Evolutionary conservation across 2,797 vertebrate species (phyloP).

Genomic region (Notolepis coatsorum): DNA sequence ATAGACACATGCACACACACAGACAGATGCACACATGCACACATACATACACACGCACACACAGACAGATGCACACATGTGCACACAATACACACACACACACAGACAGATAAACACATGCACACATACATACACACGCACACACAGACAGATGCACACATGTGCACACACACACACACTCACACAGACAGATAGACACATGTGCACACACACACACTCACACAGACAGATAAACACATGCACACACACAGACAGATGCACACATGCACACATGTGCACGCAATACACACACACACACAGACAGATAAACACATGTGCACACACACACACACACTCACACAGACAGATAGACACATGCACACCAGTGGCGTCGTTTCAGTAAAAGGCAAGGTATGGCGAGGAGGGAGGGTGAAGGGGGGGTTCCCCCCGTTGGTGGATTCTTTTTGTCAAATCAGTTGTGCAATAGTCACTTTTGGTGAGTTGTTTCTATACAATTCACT

Average conservation of each 20-base stretch:
- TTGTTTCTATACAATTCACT: too few relatives aligned
- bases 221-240: not conserved
- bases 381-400: too few relatives aligned
- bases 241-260: not conserved
- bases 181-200: not conserved
- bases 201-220: too few relatives aligned
- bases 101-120: not conserved
- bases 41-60: conserved; percentile 1
- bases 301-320: not conserved
- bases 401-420: too few relatives aligned
- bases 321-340: conserved; percentile 1
- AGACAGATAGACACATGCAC: not conserved
- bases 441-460: too few relatives aligned
- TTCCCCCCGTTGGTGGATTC: too few relatives aligned
- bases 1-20: too few relatives aligned
- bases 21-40: not conserved
- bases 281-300: too few relatives aligned
- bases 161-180: conserved; percentile 1
- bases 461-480: too few relatives aligned
- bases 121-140: too few relatives aligned
- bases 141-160: not conserved
- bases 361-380: too few relatives aligned
- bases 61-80: not conserved
- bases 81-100: not conserved
- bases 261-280: too few relatives aligned